Evolutionary conservation across 2,888 invertebrate genomes (phyloP), one percentile per base, ranked within the genome.

Genomic region (Plagodis pulveraria): DNA sequence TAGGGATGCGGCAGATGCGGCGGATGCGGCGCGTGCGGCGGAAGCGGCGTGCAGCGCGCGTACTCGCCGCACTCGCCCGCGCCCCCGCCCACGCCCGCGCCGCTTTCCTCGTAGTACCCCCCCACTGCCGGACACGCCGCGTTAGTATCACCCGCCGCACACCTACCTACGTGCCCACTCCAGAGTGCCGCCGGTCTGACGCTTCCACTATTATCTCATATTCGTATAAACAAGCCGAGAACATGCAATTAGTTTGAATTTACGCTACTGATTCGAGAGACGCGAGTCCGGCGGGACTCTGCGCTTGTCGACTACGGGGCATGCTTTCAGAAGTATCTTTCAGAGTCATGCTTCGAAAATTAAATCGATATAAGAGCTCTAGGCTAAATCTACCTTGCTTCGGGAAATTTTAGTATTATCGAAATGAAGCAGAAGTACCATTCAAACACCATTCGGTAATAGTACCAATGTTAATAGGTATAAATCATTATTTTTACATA

Each of bases 91-190:
- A 91, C 90, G 91, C 90, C 85, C 89, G 78, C 83, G 80, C 77
- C 86, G 76, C 80, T 75, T 66, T 91, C 91, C 76, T 88, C 90
- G 89, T 91, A 93, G 90, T 90, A 92, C 74, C 89, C 88, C 83
- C 86, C 91, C 89, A 91, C 90, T 91, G 90, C 85, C 89, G 89
- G 87, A 89, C 87, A 87, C 86, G 86, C 85, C 84, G 80, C 81
- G 82, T 83, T 84, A 85, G 71, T 71, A 72, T 54, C 67, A 67
- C 67, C 36, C 36, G 69, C 60, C 54, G 64, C 70, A 85, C 88
- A 85, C 89, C 90, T 87, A 88, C 87, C 89, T 86, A 87, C 50
- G 49, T 50, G 45, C 50, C 11, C 38, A 40, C 40, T 5, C 33
- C 33, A 45, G 45, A 33, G 45, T 33, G 7, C 44, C 32, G 32